Evolutionary conservation across 2,888 invertebrate species (phyloP).

Genomic region (Tenthredo distinguenda): DNA sequence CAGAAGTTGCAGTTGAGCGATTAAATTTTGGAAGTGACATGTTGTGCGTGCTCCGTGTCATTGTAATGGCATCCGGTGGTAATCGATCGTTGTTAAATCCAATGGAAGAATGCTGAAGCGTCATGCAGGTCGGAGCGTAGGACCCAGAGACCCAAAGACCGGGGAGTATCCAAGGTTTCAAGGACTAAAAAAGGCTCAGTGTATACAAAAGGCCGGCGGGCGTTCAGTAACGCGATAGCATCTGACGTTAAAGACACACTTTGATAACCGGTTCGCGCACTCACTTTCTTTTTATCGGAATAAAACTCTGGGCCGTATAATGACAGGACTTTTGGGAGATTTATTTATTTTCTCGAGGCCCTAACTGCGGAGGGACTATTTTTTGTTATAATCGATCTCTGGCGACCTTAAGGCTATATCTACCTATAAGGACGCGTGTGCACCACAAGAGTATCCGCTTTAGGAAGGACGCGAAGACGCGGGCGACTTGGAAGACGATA

Average conservation of each 20-base stretch:
- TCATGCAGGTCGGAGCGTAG: slow-evolving; percentile 12
- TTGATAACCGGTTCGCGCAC: slow-evolving; percentile 51
- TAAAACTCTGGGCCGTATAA: slow-evolving; percentile 26
- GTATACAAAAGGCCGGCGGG: slow-evolving; percentile 48
- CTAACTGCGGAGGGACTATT: slow-evolving; percentile 27
- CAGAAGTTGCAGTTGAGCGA: slow-evolving; percentile 31
- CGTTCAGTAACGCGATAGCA: slow-evolving; percentile 41
- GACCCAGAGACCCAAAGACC: slow-evolving; percentile 46
- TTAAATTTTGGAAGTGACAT: slow-evolving; percentile 48
- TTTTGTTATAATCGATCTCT: slow-evolving; percentile 52
- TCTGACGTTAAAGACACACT: slow-evolving; percentile 51
- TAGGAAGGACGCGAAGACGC: slow-evolving; percentile 2
- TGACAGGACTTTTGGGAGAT: slow-evolving; percentile 49
- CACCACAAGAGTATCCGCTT: slow-evolving; percentile 10
- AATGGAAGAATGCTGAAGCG: slow-evolving; percentile 44
- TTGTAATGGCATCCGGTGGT: slow-evolving; percentile 40
- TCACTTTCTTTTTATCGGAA: slow-evolving; percentile 49
- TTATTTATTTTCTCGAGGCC: slow-evolving; percentile 50
- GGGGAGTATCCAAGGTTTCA: slow-evolving; percentile 26
- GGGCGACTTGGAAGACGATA: slow-evolving; percentile 45
- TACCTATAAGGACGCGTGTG: slow-evolving; percentile 12
- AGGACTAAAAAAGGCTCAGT: slow-evolving; percentile 41
- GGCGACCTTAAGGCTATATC: slow-evolving; percentile 30
- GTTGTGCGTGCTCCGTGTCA: slow-evolving; percentile 38
- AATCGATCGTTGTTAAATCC: slow-evolving; percentile 52